A percentile compares a stretch with the other conserved stretches of the same genome.
These are phyloP conservation scores for Scyliorhinus canicula DNA, from an alignment of 2,797 vertebrate genomes.

Conservation along the genomic window DNA sequence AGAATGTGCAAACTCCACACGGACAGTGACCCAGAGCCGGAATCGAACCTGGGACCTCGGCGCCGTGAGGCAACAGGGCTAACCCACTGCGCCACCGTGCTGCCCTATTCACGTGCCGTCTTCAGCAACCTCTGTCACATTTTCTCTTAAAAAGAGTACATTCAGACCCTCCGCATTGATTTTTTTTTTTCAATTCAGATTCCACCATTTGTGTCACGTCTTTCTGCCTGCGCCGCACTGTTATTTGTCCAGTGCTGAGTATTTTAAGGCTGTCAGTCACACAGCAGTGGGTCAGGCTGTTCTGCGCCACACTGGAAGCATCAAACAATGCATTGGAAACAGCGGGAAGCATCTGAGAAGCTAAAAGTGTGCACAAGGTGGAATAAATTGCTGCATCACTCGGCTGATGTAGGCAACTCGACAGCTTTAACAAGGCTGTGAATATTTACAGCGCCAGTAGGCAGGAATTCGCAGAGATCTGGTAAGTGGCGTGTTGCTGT, in stretches of 20 bases:
- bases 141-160: not conserved
- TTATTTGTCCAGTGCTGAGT: not conserved
- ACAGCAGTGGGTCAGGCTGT: not conserved
- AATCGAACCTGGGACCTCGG: no score
- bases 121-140: not conserved
- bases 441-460: not conserved
- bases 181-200: not conserved
- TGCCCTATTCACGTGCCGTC: no score
- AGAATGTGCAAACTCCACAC: no score
- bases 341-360: not conserved
- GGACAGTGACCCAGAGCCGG: no score
- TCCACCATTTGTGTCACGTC: not conserved
- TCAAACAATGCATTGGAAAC: not conserved
- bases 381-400: not conserved
- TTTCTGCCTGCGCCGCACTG: not conserved
- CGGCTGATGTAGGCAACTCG: not conserved
- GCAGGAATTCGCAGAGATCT: not conserved
- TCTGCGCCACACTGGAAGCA: not conserved
- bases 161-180: not conserved
- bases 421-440: slow-evolving; percentile 19
- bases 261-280: not conserved
- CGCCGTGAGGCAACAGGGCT: no score
- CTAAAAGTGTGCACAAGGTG: not conserved
- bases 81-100: no score
- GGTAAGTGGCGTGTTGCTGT: not conserved